A percentile compares a stretch with the other conserved stretches of the same genome.
Conservation (phyloP, 30 jellyfish, hydroid and myxozoan genomes). For the Cassiopea andromeda region DNA sequence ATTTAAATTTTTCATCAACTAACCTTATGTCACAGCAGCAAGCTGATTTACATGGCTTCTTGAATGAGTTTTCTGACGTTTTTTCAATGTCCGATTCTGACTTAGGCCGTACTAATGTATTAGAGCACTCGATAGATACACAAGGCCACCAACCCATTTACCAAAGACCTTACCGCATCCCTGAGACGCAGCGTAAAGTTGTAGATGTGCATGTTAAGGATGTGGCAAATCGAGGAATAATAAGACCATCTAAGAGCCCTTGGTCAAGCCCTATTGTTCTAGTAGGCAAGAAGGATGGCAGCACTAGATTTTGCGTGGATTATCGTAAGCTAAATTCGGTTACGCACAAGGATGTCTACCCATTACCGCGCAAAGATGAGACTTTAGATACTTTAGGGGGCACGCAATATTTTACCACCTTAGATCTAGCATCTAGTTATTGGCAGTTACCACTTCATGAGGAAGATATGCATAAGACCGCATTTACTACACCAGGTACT, state of each 20-base stretch:
- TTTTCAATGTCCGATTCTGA: slow-evolving; percentile 49
- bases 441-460: slow-evolving; percentile 66
- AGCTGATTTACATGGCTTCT: background rate
- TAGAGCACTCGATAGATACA: slow-evolving; percentile 46
- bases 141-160: slow-evolving; percentile 34
- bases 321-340: slow-evolving; percentile 51
- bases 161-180: slow-evolving; percentile 53
- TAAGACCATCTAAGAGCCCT: slow-evolving; percentile 58
- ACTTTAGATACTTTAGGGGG: slow-evolving; percentile 51
- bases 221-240: slow-evolving; percentile 35
- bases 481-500: slow-evolving; percentile 42
- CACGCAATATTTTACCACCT: slow-evolving; percentile 44
- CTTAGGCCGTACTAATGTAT: slow-evolving; percentile 42
- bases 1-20: background rate
- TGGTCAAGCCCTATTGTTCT: slow-evolving; percentile 75
- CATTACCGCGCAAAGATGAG: slow-evolving; percentile 71
- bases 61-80: slow-evolving; percentile 22
- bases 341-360: slow-evolving; percentile 51
- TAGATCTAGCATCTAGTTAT: slow-evolving; percentile 64
- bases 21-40: slow-evolving; percentile 17
- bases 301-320: slow-evolving; percentile 70
- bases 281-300: slow-evolving; percentile 74
- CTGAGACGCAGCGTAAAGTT: slow-evolving; percentile 51
- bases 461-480: slow-evolving; percentile 54
- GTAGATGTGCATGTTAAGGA: slow-evolving; percentile 27